These are phyloP conservation scores for Gastrophysa polygoni DNA, from an alignment of 2,888 invertebrate genomes.

Conservation along the genomic window DNA sequence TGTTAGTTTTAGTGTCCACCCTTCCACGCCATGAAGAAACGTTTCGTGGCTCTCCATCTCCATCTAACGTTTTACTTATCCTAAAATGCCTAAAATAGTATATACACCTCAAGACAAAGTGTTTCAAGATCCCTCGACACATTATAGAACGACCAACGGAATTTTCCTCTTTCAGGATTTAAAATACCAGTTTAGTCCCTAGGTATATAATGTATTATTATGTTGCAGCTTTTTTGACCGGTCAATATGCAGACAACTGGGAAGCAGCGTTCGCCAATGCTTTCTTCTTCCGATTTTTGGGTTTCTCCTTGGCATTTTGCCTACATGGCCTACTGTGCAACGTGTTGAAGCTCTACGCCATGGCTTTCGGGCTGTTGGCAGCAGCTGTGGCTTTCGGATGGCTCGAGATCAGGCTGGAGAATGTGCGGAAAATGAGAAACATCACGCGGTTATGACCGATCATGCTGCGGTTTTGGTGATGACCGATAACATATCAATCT, in stretches of 20 bases:
- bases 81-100: too few species aligned
- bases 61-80: too few species aligned
- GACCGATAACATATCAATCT: conserved; percentile 36
- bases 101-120: too few species aligned
- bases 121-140: too few species aligned
- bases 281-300: conserved; percentile 63
- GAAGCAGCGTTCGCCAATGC: conserved; percentile 63
- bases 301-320: conserved; percentile 68
- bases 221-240: conserved; percentile 57
- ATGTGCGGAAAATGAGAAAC: conserved; percentile 51
- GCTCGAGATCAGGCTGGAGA: conserved; percentile 60
- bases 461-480: conserved; percentile 51
- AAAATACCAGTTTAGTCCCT: too few species aligned
- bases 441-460: conserved; percentile 55
- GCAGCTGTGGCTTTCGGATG: conserved; percentile 63
- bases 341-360: conserved; percentile 58
- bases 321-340: conserved; percentile 69
- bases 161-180: too few species aligned
- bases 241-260: conserved; percentile 57
- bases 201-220: too few species aligned
- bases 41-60: too few species aligned
- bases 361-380: conserved; percentile 60
- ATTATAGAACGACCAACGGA: too few species aligned
- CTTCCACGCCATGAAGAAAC: too few species aligned
- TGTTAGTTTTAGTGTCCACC: too few species aligned